Base-by-base conservation (phyloP, 2,888 invertebrate genomes). In the Ichneumon xanthorius region DNA sequence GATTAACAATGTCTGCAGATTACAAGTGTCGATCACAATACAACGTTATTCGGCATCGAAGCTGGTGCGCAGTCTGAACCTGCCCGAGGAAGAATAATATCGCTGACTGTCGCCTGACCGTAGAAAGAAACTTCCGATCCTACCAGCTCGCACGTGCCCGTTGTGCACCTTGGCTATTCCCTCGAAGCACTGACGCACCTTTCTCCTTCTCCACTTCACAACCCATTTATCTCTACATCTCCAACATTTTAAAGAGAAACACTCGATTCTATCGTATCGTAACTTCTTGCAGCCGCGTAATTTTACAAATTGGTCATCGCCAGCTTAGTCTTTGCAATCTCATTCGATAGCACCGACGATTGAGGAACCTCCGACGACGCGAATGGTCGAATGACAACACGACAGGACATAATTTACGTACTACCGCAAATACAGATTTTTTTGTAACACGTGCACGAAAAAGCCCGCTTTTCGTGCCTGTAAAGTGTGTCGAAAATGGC, bases 61-160 rank as follows among this genome's bases (percentile, higher is more conserved):
- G 61, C 16, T 50, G 67, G 58, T 68, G 61, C 45, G 73, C 75
- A 82, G 82, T 85, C 81, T 80, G 85, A 67, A 77, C 48, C 50
- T 72, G 26, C 87, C 85, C 86, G 77, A 86, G 80, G 71, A 76
- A 91, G 91, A 91, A 89, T 87, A 75, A 87, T 91, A 91, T 90
- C 91, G 80, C 83, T 90, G 91, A 92, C 90, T 88, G 87, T 90
- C 88, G 87, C 80, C 68, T 33, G 80, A 71, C 70, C 65, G 19
- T 45, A 63, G 63, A 7, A 19, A 11, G 67, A 55, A 19, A 26
- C 77, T 55, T 58, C 26, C 77, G 78, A 73, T 75, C 58, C 63
- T 37, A 14, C 50, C 58, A 55, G 71, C 19, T 65, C 73, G 86
- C 89, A 88, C 89, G 88, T 89, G 90, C 88, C 89, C 90, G 89